A percentile compares a stretch with the other conserved stretches of the same genome.
Conservation (phyloP, 2,113 vertebrate genomes). For the Uria aalge region DNA sequence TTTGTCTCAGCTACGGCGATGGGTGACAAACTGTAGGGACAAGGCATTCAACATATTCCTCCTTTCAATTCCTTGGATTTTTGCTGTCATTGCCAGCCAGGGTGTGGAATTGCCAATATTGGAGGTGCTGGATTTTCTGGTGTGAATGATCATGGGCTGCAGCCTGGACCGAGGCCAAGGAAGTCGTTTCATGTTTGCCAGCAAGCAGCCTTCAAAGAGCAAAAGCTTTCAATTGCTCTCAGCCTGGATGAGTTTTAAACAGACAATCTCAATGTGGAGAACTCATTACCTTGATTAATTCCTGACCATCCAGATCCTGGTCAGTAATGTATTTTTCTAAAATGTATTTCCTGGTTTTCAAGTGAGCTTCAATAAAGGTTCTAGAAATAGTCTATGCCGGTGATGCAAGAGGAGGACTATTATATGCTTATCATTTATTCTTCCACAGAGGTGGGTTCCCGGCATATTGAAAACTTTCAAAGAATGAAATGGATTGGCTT, state of each 20-base stretch:
- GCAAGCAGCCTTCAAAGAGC: not conserved
- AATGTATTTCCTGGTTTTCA: not conserved
- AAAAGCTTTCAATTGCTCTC: not conserved
- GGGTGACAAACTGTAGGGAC: not conserved
- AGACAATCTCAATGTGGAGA: not conserved
- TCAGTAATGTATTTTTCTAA: constrained; percentile 18
- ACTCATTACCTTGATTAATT: constrained; percentile 27
- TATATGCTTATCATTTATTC: not conserved
- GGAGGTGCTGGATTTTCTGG: not conserved
- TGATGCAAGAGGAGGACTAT: not conserved
- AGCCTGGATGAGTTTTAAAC: constrained; percentile 7
- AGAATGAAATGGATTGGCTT: not conserved
- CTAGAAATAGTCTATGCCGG: not conserved
- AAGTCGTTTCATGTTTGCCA: not conserved
- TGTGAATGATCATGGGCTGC: not conserved
- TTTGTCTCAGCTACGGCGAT: not conserved
- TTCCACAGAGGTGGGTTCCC: not conserved
- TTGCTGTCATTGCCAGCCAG: not conserved
- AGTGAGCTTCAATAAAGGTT: not conserved
- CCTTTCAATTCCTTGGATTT: not conserved
- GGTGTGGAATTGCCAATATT: not conserved
- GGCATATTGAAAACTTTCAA: not conserved
- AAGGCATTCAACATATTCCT: not conserved
- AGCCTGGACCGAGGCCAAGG: not conserved
- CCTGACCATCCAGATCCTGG: not conserved